Base-by-base conservation (phyloP, 2,113 vertebrate genomes). In the Sapayoa aenigma region DNA sequence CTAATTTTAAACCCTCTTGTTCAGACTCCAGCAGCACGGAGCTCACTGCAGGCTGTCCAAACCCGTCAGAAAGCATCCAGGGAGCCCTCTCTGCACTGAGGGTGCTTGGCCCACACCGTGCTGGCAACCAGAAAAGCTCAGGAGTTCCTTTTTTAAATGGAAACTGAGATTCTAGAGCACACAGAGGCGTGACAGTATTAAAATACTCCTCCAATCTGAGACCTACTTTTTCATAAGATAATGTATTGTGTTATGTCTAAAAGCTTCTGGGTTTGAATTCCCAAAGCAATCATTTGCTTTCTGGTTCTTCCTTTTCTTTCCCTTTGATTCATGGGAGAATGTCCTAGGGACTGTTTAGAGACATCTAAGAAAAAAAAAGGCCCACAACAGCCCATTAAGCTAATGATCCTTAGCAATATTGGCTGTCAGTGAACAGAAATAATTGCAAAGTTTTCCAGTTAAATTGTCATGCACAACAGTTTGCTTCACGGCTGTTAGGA, bases 391-490 rank as follows among this genome's bases (percentile, higher is more conserved):
- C n/a, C 81, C 84, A 94, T 94, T 95, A 95, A 72, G 73, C 66
- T 91, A 94, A 93, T 68, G 87, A 89, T 60, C 37, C 56, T 89
- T 72, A 79, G 84, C n/a, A 46, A 76, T 55, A 92, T 1, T 11
- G 8, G 49, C 73, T 65, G 65, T 44, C 89, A 94, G 41, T 81
- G 89, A 95, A 91, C 21, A 91, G 52, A 93, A 93, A 72, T 87
- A 95, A 93, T 78, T 89, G 77, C 41, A 53, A 81, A 81, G 31
- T 91, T 94, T 97, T 96, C 69, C 92, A 91, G 79, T 78, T 75
- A 92, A 96, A 24, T 39, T 93, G 76, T 76, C 63, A 60, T 10
- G n/a, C 49, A 95, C 63, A 89, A 89, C 35, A 55, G 44, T 67
- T 91, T 81, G 73, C n/a, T 89, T 94, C 75, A 50, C 4, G 44